These are phyloP conservation scores for Leptopterna dolabrata DNA, from an alignment of 2,888 invertebrate genomes.

Conservation along the genomic window DNA sequence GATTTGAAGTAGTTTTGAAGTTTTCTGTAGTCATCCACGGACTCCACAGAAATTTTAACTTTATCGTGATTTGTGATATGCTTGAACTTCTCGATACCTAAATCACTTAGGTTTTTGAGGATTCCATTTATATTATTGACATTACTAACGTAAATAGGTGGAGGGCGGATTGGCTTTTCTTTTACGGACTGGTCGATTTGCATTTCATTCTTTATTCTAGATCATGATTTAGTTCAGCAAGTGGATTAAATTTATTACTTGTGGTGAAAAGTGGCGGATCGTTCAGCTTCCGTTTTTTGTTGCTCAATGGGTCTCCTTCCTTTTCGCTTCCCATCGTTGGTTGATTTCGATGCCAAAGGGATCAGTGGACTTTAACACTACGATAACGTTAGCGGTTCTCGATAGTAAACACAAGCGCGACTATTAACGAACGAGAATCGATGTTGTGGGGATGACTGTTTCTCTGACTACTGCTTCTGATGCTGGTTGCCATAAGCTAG, in stretches of 20 bases:
- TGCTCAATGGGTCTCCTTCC: neutral
- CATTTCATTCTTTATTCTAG: neutral
- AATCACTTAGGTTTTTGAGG: neutral
- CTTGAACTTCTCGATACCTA: constrained; percentile 6
- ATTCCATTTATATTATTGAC: constrained; percentile 39
- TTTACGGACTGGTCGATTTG: neutral
- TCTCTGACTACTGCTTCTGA: no score
- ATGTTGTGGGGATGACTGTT: no score
- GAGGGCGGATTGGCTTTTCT: neutral
- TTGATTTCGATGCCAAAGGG: neutral
- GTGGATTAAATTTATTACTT: neutral
- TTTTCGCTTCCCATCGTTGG: no score
- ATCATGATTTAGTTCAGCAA: neutral
- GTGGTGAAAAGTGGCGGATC: neutral
- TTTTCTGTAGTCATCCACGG: constrained; percentile 30
- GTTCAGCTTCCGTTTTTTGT: constrained; percentile 22
- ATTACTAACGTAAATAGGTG: constrained; percentile 13
- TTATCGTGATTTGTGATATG: constrained; percentile 24
- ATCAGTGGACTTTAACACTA: no score
- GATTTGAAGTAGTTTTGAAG: neutral
- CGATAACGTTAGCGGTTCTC: no score
- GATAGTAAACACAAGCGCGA: no score
- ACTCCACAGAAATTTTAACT: constrained; percentile 6
- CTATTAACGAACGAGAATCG: no score
- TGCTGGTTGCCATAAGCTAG: no score